Conservation (phyloP, 1,140 invertebrate species). For the Pogonomyrmex barbatus region DNA sequence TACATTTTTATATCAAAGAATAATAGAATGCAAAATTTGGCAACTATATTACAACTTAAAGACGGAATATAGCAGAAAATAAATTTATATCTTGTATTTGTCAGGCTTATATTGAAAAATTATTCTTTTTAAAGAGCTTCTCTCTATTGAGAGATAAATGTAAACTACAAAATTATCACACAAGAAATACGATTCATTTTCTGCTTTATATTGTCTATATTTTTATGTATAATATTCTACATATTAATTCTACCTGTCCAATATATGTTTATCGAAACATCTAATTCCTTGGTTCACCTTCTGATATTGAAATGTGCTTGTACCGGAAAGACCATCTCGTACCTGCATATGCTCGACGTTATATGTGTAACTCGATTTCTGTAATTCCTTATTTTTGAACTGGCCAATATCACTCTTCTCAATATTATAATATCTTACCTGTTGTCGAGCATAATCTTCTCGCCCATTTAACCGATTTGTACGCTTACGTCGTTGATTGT, state of each 20-base stretch:
- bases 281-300: neutral
- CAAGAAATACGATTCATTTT: conserved; percentile 24
- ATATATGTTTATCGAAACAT: conserved; percentile 38
- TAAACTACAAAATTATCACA: too few relatives aligned
- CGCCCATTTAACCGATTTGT: neutral
- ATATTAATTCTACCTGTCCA: conserved; percentile 7
- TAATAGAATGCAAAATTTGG: neutral
- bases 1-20: conserved; percentile 19
- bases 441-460: neutral
- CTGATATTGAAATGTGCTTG: neutral
- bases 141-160: too few relatives aligned
- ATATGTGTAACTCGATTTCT: neutral
- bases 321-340: neutral
- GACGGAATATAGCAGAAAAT: neutral
- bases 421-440: neutral
- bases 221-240: conserved; percentile 23
- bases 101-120: too few relatives aligned
- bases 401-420: neutral
- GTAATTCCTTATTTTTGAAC: neutral
- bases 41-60: neutral
- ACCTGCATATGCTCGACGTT: neutral
- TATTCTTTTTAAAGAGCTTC: too few relatives aligned
- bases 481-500: conserved; percentile 7
- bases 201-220: neutral
- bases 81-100: neutral